phyloP scores from a whole-genome alignment of 2,113 vertebrate species.

The Rattus rattus region DNA sequence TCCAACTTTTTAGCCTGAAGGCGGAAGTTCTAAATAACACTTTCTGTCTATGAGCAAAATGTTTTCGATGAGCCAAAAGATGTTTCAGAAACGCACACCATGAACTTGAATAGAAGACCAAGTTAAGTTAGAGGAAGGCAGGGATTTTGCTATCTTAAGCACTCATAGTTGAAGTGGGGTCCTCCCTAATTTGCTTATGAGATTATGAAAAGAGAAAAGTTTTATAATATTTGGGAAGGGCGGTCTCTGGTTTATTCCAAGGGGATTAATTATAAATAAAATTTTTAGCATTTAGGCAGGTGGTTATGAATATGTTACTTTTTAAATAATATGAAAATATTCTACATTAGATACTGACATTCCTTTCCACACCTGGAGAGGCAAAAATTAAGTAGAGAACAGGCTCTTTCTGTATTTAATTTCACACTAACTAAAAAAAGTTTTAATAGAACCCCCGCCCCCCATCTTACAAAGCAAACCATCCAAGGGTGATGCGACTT shows the following conservation, averaged over 20 bases:
- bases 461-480: neutral
- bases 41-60: constrained; percentile 26
- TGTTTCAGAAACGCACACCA: neutral
- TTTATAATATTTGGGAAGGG: constrained; percentile 44
- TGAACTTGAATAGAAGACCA: constrained; percentile 26
- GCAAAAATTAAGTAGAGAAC: constrained; percentile 28
- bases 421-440: neutral
- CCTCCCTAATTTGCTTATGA: constrained; percentile 24
- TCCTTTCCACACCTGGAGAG: neutral
- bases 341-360: constrained; percentile 8
- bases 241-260: constrained; percentile 48
- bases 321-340: constrained; percentile 39
- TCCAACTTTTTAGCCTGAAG: constrained; percentile 15
- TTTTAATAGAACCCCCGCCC: neutral
- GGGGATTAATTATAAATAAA: constrained; percentile 69
- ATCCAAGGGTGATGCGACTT: neutral
- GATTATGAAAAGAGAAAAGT: constrained; percentile 51
- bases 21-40: constrained; percentile 35
- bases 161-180: constrained; percentile 44
- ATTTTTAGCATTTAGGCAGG: constrained; percentile 20
- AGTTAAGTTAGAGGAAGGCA: neutral
- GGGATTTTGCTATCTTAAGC: constrained; percentile 22
- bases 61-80: constrained; percentile 33
- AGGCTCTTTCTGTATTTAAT: neutral
- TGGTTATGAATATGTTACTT: constrained; percentile 1